phyloP scores from a whole-genome alignment of 2,888 invertebrate genomes.

The Pyralis farinalis region DNA sequence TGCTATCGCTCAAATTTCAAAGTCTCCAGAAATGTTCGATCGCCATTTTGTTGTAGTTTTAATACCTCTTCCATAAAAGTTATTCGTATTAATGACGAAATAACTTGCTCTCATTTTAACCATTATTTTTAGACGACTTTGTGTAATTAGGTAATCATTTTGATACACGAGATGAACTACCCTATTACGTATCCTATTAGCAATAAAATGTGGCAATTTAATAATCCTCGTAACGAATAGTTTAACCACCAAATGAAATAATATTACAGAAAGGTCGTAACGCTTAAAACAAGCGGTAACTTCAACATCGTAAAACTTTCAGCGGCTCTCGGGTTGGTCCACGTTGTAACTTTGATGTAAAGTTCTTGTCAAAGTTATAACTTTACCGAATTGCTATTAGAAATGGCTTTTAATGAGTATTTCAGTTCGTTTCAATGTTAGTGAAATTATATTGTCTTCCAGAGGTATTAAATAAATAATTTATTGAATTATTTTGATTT shows the following conservation, averaged over 20 bases:
- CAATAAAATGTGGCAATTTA: background rate
- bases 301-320: background rate
- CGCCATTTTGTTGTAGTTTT: no score
- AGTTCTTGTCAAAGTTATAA: background rate
- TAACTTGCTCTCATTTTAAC: no score
- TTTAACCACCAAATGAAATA: background rate
- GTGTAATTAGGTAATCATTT: no score
- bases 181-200: no score
- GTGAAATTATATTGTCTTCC: constrained; percentile 1
- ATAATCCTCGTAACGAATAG: background rate
- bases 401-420: background rate
- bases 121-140: no score
- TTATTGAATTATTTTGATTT: no score
- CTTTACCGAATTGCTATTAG: background rate
- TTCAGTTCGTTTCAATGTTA: background rate
- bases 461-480: no score
- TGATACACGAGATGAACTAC: no score
- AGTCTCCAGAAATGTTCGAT: no score
- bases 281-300: background rate
- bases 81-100: no score
- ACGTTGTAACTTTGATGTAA: background rate
- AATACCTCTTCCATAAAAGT: no score
- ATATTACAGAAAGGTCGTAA: background rate
- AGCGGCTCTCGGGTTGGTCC: background rate
- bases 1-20: no score